A percentile compares a stretch with the other conserved stretches of the same genome.
Conservation (phyloP, 1,140 invertebrate species). For the Fopius arisanus region DNA sequence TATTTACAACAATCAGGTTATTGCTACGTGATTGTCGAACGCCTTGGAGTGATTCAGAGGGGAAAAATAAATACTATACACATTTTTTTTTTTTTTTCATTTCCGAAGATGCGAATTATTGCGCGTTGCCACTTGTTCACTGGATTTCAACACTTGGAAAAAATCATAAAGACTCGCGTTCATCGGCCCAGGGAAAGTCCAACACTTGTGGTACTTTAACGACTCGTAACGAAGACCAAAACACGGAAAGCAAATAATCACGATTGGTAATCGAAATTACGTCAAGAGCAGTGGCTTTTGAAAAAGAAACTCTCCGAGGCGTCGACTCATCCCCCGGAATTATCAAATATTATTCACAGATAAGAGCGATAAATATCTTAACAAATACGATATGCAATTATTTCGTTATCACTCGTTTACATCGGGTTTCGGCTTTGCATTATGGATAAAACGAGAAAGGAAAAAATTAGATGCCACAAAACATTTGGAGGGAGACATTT, state of each 20-base stretch:
- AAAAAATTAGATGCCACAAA: neutral
- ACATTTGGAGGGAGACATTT: no score
- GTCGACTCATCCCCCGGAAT: neutral
- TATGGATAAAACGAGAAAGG: neutral
- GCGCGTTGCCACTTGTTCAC: no score
- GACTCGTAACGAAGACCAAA: neutral
- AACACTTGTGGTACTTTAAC: neutral
- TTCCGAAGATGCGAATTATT: no score
- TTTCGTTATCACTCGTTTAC: neutral
- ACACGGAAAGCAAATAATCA: neutral
- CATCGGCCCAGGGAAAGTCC: neutral
- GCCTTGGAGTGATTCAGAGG: neutral
- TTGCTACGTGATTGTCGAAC: neutral
- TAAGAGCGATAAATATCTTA: neutral
- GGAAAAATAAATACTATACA: no score
- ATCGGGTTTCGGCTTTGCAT: neutral
- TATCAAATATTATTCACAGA: conserved; percentile 5
- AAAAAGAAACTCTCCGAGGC: neutral
- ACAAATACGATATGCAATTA: neutral
- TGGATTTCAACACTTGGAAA: no score
- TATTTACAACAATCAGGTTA: conserved; percentile 5
- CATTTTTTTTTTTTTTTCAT: no score
- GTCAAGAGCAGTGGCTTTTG: neutral
- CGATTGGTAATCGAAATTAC: neutral
- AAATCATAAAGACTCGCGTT: neutral